phyloP scores from a whole-genome alignment of 2,797 vertebrate species.

The Phoebastria nigripes region DNA sequence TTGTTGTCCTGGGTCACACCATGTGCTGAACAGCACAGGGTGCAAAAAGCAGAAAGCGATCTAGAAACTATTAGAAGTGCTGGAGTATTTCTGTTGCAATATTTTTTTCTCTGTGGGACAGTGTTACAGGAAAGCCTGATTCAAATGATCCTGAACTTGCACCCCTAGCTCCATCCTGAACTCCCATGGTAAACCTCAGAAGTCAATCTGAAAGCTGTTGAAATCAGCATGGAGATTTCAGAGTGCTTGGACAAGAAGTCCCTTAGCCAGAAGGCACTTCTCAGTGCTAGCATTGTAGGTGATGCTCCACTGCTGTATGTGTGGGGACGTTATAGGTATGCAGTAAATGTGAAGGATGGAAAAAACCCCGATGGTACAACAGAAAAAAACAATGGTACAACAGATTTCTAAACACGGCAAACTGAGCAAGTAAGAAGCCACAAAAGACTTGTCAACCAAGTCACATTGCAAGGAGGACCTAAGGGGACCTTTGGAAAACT shows the following conservation, averaged over 20 bases:
- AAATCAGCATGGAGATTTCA: not conserved
- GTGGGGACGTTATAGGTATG: not conserved
- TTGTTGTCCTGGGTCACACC: not conserved
- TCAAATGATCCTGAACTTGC: not conserved
- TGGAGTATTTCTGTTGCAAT: not conserved
- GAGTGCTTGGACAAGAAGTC: not conserved
- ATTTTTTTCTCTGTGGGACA: not conserved
- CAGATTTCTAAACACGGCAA: not conserved
- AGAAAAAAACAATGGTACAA: not conserved
- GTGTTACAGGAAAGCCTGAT: not conserved
- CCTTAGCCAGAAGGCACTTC: not conserved
- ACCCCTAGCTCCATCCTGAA: not conserved
- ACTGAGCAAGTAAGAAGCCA: not conserved
- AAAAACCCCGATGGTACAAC: accelerated
- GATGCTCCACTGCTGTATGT: not conserved
- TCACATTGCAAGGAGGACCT: not conserved
- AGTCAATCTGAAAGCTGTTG: not conserved
- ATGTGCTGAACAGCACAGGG: not conserved
- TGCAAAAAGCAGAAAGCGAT: not conserved
- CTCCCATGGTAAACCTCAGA: not conserved
- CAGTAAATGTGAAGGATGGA: not conserved
- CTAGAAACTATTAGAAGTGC: not conserved
- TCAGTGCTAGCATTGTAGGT: not conserved
- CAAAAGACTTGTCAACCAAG: not conserved
- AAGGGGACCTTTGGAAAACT: not conserved